Conservation (phyloP, 2,797 vertebrate species). For the Gallirallus australis region DNA sequence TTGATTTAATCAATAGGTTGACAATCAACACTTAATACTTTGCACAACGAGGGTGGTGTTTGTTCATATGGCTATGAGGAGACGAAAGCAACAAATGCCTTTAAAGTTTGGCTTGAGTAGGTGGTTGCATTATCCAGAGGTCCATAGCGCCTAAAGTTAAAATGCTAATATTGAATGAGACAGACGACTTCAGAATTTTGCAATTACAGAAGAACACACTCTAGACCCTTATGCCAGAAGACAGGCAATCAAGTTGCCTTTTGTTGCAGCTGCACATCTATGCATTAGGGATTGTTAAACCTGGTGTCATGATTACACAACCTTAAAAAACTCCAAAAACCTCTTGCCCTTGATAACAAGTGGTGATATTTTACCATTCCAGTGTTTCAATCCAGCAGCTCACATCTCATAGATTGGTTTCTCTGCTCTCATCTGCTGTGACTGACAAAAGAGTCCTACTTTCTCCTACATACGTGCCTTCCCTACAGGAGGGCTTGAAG, state of each 20-base stretch:
- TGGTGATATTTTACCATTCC: not conserved
- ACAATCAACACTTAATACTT: not conserved
- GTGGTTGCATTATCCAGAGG: not conserved
- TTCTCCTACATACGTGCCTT: not conserved
- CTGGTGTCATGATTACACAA: not conserved
- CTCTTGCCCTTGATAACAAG: not conserved
- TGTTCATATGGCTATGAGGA: not conserved
- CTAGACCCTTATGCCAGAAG: not conserved
- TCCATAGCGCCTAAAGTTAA: not conserved
- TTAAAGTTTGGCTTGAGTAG: not conserved
- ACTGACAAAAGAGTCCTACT: not conserved
- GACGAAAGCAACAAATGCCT: fast-evolving
- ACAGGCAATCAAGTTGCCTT: not conserved
- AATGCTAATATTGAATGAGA: not conserved
- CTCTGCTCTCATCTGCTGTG: not conserved
- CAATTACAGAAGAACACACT: not conserved
- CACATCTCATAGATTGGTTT: not conserved
- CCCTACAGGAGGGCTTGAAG: not conserved
- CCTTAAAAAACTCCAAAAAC: not conserved
- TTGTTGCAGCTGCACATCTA: not conserved
- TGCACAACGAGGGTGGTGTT: not conserved
- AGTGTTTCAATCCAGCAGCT: not conserved
- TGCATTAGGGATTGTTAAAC: not conserved
- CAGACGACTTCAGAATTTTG: not conserved
- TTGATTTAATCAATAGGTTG: not conserved